phyloP scores from a whole-genome alignment of 2,797 vertebrate genomes.

The Enteromius viviparus region DNA sequence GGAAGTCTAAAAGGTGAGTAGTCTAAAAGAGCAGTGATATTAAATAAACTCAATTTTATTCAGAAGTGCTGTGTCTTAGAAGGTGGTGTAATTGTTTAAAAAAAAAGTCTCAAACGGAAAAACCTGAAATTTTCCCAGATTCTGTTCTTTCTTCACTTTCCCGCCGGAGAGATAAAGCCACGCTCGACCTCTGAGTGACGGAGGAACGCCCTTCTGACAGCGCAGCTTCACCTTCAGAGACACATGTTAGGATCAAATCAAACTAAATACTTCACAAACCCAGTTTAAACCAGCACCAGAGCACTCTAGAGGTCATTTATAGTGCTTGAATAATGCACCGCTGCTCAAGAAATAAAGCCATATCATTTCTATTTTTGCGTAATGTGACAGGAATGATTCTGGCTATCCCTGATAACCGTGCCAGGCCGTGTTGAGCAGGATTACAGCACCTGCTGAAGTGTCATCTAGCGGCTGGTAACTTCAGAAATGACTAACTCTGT shows the following conservation, averaged over 20 bases:
- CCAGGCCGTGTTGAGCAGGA: neutral
- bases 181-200: conserved; percentile 90
- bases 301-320: neutral
- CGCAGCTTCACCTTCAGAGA: conserved; percentile 88
- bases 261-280: neutral
- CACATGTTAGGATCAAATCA: neutral
- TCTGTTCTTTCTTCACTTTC: conserved; percentile 93
- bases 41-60: neutral
- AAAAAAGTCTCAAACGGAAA: neutral
- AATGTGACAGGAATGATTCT: neutral
- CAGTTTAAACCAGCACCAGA: neutral
- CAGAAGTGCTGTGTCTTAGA: neutral
- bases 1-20: too few species aligned
- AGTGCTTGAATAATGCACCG: neutral
- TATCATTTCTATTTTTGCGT: neutral
- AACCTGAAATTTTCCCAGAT: conserved; percentile 81
- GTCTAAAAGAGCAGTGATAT: neutral
- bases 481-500: neutral
- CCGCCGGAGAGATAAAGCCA: conserved; percentile 96
- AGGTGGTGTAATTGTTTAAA: neutral
- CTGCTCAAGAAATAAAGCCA: neutral
- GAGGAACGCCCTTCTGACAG: conserved; percentile 96
- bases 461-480: neutral
- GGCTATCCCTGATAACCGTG: neutral
- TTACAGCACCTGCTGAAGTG: conserved; percentile 11